Evolutionary conservation across 1,140 invertebrate species (phyloP).

Genomic region (Drosophila watanabei): DNA sequence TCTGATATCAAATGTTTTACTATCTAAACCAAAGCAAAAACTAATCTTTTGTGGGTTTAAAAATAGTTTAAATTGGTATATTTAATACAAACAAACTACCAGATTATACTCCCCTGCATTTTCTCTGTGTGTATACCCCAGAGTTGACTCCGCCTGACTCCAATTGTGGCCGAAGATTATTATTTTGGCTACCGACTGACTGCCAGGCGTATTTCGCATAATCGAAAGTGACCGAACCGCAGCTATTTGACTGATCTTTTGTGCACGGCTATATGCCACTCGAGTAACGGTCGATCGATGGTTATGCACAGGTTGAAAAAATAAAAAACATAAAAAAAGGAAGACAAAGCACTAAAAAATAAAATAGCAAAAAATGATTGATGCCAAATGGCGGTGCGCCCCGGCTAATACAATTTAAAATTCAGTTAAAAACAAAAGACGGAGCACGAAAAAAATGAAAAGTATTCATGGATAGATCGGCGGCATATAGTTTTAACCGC

Average conservation of each 20-base stretch:
- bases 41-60: neutral
- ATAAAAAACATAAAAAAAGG: neutral
- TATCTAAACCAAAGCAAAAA: too few relatives aligned
- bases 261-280: constrained; percentile 35
- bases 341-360: constrained; percentile 25
- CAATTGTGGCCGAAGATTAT: constrained; percentile 78
- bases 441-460: constrained; percentile 52
- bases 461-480: constrained; percentile 64
- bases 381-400: constrained; percentile 67
- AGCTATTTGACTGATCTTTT: constrained; percentile 76
- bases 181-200: constrained; percentile 77
- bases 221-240: constrained; percentile 85
- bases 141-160: constrained; percentile 24
- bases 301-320: constrained; percentile 69
- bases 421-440: constrained; percentile 74
- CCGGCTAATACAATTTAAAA: constrained; percentile 79
- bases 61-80: neutral
- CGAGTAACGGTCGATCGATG: constrained; percentile 61
- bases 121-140: neutral
- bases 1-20: too few relatives aligned
- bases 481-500: constrained; percentile 75
- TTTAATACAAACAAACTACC: neutral
- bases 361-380: constrained; percentile 72
- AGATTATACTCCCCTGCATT: neutral
- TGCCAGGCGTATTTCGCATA: constrained; percentile 78